Evolutionary conservation across 1,140 invertebrate species (phyloP), one percentile per base, ranked within the genome.

Genomic region (Pemphigus obesinymphae): DNA sequence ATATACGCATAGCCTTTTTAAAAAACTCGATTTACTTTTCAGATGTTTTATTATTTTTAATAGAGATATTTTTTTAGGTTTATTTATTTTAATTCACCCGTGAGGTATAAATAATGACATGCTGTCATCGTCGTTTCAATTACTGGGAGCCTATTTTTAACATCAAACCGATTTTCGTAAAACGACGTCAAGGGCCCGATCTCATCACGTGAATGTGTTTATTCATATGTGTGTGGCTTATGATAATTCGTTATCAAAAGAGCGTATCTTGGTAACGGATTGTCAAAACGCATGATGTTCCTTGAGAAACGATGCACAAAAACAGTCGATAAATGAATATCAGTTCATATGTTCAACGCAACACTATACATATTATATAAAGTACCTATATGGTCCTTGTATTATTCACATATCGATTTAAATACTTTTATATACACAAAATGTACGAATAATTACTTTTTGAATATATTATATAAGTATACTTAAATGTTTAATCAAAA

Each of bases 41-140:
- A 2, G 43, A 45, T 13, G 26, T 43, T 45, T 45, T 37, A 10
- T 37, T 66, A 17, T 17, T 17, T 43, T n/a, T n/a, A n/a, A n/a
- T n/a, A n/a, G n/a, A n/a, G n/a, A n/a, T n/a, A n/a, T n/a, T n/a
- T n/a, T 26, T 70, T 66, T 23, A n/a, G n/a, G n/a, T n/a, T n/a
- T 10, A 66, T 66, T 66, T 37, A 40, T 37, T 37, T 70, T 45
- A 26, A 45, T 29, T 15, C 23, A 0, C 13, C 68, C 23, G 2
- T 3, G 23, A 70, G n/a, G 68, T 45, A 26, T 70, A 43, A 70
- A 26, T 70, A 70, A 70, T 70, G 66, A 43, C 63, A n/a, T 43
- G n/a, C 37, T 43, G 40, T 70, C 68, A 7, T 70, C 68, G 7
- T 23, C 37, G 68, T 45, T 70, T 70, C 40, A 43, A 45, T 70